These are phyloP conservation scores for Eidolon helvum DNA, from an alignment of 2,113 vertebrate species.

Conservation along the genomic window DNA sequence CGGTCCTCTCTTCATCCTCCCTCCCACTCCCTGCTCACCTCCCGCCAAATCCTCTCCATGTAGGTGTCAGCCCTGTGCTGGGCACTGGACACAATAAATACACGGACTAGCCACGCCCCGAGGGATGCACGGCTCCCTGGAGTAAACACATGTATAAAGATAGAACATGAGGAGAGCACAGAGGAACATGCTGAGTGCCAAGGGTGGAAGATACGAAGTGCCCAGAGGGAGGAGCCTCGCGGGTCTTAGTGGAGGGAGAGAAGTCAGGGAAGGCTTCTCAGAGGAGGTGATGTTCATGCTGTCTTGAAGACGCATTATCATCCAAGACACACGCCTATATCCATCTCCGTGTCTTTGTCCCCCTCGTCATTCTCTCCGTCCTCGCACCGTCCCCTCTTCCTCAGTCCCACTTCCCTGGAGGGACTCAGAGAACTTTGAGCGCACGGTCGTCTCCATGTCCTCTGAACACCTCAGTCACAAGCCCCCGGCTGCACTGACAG, in stretches of 20 bases:
- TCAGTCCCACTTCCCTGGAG: neutral
- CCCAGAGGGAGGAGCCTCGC: neutral
- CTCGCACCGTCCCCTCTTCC: too few species aligned
- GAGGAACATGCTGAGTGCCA: too few species aligned
- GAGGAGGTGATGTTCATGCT: neutral
- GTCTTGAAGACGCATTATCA: neutral
- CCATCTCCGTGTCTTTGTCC: neutral
- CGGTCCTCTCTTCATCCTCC: neutral
- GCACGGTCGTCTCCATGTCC: neutral
- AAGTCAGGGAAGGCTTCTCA: neutral
- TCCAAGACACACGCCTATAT: neutral
- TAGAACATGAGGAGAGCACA: neutral
- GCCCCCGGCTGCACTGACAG: neutral
- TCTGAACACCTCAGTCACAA: neutral
- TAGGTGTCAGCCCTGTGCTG: neutral
- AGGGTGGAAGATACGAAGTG: rapidly evolving
- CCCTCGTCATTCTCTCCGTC: neutral
- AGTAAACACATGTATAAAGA: neutral
- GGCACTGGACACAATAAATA: neutral
- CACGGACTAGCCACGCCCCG: rapidly evolving
- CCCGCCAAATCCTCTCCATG: neutral
- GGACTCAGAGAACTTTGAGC: neutral
- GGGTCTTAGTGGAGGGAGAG: neutral
- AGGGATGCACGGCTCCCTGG: rapidly evolving
- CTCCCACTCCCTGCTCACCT: neutral